Percentiles rank a stretch among this genome's conserved stretches.
Conservation (phyloP, 1,140 invertebrate species). For the Aphelenchoides besseyi region DNA sequence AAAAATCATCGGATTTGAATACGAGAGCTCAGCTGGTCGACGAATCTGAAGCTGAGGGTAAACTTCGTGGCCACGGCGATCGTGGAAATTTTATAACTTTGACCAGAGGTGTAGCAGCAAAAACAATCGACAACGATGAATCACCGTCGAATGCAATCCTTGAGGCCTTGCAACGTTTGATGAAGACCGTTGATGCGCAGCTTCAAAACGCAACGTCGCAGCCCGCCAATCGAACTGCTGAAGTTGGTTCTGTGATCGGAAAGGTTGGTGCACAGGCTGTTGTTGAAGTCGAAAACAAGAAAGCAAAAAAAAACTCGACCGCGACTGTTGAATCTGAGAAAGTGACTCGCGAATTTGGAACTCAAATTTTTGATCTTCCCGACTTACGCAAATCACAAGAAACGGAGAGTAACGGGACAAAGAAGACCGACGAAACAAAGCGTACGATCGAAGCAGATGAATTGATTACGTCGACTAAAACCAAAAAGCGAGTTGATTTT, state of each 20-base stretch:
- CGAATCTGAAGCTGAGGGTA: not conserved
- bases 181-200: not conserved
- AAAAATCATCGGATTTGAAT: slow-evolving; percentile 1
- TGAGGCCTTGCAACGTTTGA: slow-evolving; percentile 1
- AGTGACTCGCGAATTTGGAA: not conserved
- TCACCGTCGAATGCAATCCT: not conserved
- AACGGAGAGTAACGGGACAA: not conserved
- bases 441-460: not conserved
- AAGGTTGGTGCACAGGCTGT: not conserved
- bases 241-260: not conserved
- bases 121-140: not conserved
- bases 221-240: not conserved
- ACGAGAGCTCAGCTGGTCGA: not conserved
- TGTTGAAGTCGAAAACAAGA: not conserved
- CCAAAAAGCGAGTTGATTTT: slow-evolving; percentile 9
- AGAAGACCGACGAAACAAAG: not conserved
- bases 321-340: not conserved
- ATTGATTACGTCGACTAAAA: not conserved
- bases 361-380: not conserved
- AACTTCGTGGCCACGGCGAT: not conserved
- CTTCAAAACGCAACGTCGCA: not conserved
- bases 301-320: not conserved
- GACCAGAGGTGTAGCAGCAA: not conserved
- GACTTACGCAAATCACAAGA: not conserved
- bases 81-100: not conserved